phyloP scores from a whole-genome alignment of 1,140 invertebrate species.

The Leptopilina clavipes region DNA sequence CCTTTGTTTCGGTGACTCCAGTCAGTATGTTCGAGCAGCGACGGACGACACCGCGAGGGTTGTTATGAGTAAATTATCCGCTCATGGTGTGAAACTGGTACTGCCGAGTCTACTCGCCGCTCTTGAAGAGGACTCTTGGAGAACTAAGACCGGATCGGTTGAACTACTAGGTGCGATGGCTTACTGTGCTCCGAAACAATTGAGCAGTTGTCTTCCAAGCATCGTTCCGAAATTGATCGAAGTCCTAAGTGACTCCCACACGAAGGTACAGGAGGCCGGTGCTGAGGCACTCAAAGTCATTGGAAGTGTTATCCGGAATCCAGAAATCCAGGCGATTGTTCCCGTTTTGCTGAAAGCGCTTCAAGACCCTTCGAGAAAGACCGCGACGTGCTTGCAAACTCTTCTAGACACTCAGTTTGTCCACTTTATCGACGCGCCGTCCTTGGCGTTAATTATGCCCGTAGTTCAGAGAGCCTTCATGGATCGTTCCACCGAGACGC shows the following conservation, averaged over 20 bases:
- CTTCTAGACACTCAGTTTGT: constrained; percentile 98
- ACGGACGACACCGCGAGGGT: constrained; percentile 96
- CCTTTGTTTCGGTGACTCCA: constrained; percentile 96
- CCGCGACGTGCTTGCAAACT: constrained; percentile 92
- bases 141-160: constrained; percentile 98
- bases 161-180: constrained; percentile 98
- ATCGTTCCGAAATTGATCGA: constrained; percentile 99
- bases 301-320: constrained; percentile 98
- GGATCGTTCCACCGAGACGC: constrained; percentile 96
- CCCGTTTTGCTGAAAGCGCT: constrained; percentile 93
- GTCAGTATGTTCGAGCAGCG: constrained; percentile 92
- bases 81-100: constrained; percentile 97
- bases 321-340: constrained; percentile 98
- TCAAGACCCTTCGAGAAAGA: constrained; percentile 97
- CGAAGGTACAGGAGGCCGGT: constrained; percentile 97
- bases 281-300: constrained; percentile 96
- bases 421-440: constrained; percentile 99
- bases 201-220: constrained; percentile 97
- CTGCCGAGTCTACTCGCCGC: constrained; percentile 93
- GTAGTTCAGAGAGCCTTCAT: constrained; percentile 98
- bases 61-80: constrained; percentile 97
- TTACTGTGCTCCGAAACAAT: constrained; percentile 98
- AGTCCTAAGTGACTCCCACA: constrained; percentile 97
- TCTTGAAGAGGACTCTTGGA: constrained; percentile 98
- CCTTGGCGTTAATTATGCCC: constrained; percentile 98